These are phyloP conservation scores for human DNA, from an alignment of 2,113 vertebrate species.

Conservation along the genomic window DNA sequence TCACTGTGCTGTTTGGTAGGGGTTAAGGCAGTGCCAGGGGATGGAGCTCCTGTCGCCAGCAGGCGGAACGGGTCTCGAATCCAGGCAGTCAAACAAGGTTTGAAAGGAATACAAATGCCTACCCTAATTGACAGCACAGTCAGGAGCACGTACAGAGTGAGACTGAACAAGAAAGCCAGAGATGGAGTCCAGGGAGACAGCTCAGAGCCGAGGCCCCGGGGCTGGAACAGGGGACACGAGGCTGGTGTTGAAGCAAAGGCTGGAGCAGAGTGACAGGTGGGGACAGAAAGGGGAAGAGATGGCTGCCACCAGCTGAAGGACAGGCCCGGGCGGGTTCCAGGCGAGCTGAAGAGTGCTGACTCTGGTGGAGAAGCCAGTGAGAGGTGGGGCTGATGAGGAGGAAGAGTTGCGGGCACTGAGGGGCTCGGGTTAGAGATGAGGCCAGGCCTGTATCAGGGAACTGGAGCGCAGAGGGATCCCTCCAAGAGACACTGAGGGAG, in stretches of 20 bases:
- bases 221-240: accelerated
- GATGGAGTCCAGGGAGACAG: accelerated
- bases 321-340: neutral
- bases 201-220: neutral
- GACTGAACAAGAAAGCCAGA: neutral
- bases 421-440: neutral
- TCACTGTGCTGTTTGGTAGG: too few species aligned
- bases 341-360: neutral
- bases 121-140: neutral
- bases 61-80: neutral
- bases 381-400: neutral
- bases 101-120: neutral
- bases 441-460: too few species aligned
- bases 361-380: neutral
- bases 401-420: neutral
- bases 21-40: too few species aligned
- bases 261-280: neutral
- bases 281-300: neutral
- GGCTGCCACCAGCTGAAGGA: neutral
- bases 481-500: accelerated
- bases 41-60: accelerated
- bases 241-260: neutral
- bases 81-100: neutral
- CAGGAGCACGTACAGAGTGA: neutral
- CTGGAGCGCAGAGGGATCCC: accelerated